Evolutionary conservation across 2,113 vertebrate species (phyloP).

Genomic region (Prionailurus bengalensis): DNA sequence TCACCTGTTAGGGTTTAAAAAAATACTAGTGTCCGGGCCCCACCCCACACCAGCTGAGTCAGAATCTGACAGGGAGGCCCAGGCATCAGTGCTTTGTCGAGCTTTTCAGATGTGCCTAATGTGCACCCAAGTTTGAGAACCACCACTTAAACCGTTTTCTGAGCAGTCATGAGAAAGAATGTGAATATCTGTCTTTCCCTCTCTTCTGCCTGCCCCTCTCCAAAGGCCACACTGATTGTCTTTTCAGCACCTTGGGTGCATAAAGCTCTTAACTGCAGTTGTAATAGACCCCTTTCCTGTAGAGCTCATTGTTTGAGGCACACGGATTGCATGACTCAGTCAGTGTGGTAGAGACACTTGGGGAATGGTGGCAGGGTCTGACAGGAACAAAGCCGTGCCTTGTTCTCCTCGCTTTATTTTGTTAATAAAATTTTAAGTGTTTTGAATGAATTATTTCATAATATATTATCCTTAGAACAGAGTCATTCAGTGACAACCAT

Average conservation of each 20-base stretch:
- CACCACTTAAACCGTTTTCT: conserved; percentile 29
- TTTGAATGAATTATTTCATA: conserved; percentile 60
- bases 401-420: conserved; percentile 64
- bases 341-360: conserved; percentile 32
- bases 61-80: conserved; percentile 35
- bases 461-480: conserved; percentile 42
- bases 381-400: conserved; percentile 37
- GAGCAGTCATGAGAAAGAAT: conserved; percentile 27
- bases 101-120: conserved; percentile 25
- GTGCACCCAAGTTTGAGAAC: conserved; percentile 61
- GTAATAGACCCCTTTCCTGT: conserved; percentile 33
- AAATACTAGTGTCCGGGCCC: not conserved
- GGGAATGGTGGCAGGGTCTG: conserved; percentile 24
- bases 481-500: conserved; percentile 32
- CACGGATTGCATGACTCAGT: not conserved
- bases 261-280: conserved; percentile 27
- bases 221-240: conserved; percentile 33
- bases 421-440: conserved; percentile 47
- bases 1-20: conserved; percentile 40
- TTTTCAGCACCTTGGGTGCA: conserved; percentile 9
- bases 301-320: conserved; percentile 46
- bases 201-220: conserved; percentile 45
- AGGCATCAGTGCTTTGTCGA: conserved; percentile 35
- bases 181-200: not conserved
- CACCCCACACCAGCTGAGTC: not conserved